phyloP scores from a whole-genome alignment of 2,888 invertebrate genomes.

The Clepsis dumicolana region DNA sequence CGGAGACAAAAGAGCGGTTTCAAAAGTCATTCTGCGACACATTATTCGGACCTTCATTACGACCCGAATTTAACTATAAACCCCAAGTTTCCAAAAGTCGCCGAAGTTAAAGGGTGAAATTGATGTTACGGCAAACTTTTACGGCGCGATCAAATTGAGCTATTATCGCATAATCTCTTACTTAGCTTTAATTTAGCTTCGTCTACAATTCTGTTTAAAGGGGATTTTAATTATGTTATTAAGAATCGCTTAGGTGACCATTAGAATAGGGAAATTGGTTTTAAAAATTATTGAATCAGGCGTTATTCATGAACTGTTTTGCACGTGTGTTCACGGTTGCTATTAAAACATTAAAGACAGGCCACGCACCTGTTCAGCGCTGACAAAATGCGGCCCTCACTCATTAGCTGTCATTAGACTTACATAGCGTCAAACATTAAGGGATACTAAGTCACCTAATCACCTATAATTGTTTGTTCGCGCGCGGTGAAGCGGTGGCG shows the following conservation, averaged over 20 bases:
- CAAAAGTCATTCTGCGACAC: conserved; percentile 40
- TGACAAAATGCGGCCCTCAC: no score
- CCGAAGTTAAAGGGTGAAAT: conserved; percentile 43
- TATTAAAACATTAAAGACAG: no score
- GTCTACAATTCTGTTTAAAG: conserved; percentile 20
- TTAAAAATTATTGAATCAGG: no score
- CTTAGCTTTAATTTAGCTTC: conserved; percentile 32
- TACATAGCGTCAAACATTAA: no score
- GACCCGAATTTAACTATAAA: conserved; percentile 42
- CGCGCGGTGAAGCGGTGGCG: no score
- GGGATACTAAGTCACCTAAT: no score
- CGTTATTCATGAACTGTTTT: no score
- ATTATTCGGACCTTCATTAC: conserved; percentile 45
- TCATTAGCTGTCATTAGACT: no score
- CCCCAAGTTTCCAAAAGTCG: conserved; percentile 42
- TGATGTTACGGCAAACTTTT: conserved; percentile 44
- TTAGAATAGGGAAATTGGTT: neutral
- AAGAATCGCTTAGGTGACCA: neutral
- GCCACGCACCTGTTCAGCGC: no score
- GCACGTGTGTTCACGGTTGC: no score
- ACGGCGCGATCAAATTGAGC: conserved; percentile 42
- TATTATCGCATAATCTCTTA: conserved; percentile 42
- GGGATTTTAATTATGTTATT: conserved; percentile 20
- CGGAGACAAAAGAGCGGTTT: conserved; percentile 35
- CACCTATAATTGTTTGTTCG: no score